Evolutionary conservation across 2,888 invertebrate species (phyloP), one percentile per base, ranked within the genome.

Genomic region (Clanis bilineata): DNA sequence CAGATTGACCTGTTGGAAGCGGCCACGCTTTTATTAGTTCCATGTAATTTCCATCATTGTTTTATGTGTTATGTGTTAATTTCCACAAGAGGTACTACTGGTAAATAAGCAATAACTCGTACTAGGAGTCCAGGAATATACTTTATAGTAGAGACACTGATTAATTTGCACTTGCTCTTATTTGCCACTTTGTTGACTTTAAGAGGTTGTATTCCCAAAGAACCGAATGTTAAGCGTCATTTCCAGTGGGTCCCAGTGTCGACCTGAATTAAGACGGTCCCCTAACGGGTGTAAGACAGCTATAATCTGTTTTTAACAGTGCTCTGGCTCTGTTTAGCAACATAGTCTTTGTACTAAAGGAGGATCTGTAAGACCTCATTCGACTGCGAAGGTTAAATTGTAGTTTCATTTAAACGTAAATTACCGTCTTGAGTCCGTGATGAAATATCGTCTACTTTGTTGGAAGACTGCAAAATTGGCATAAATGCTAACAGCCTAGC

Each of bases 401-500:
- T 32, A 51, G 51, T 51, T 51, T 51, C 32, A 51, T 51, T 47
- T 28, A 51, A 51, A 51, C 32, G 39, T 58, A 47, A 58, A 58
- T 39, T 10, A 18, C 38, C 38, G 23, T 38, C 51, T 58, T 38
- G 39, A 58, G 58, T 21, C 21, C 4, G 23, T 57, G 38, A 47
- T 47, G 57, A 57, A 57, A 57, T 38, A 57, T 45, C 45, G 25
- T 58, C 39, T 58, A 58, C 47, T 51, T 57, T 47, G 51, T 51
- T 51, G 21, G 36, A 21, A 32, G 39, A 47, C 47, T 58, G 47
- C 56, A 41, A 51, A 63, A 66, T 60, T 41, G 59, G 59, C 45
- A 23, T 57, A 10, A 38, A 57, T 47, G 23, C 45, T 57, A 73
- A 69, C 64, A 66, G 65, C 59, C 61, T 64, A 66, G 65, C 59